Evolutionary conservation across 2,113 vertebrate genomes (phyloP).

Genomic region (Siphamia tubifer): DNA sequence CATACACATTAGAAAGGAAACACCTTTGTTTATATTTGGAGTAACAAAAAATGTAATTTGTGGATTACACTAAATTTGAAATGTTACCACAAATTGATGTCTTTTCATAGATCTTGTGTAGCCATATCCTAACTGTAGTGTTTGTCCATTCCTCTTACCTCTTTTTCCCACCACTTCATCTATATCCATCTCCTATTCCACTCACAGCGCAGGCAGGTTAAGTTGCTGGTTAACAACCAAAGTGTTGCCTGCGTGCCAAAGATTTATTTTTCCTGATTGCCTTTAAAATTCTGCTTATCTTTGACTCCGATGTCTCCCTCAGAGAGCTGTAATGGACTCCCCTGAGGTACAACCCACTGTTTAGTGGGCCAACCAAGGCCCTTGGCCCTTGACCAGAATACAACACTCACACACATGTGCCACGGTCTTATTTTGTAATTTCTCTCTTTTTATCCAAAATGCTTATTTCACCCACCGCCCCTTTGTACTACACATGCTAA

Average conservation of each 20-base stretch:
- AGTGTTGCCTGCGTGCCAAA: constrained; percentile 62
- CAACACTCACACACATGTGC: constrained; percentile 67
- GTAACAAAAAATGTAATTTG: not conserved
- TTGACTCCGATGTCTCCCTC: constrained; percentile 86
- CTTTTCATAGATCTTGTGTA: not conserved
- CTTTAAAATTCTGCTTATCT: constrained; percentile 99
- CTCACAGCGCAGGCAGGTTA: constrained; percentile 72
- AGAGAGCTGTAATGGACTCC: constrained; percentile 92
- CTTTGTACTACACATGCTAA: constrained; percentile 92
- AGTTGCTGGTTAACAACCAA: constrained; percentile 78
- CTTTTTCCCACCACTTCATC: constrained; percentile 2
- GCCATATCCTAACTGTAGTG: not conserved
- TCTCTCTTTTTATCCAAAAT: constrained; percentile 76
- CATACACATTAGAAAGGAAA: constrained; percentile 20
- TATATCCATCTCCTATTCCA: constrained; percentile 54
- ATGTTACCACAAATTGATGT: not conserved
- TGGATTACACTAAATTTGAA: not conserved
- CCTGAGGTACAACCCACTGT: constrained; percentile 89
- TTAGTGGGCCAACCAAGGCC: constrained; percentile 89
- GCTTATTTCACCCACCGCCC: constrained; percentile 77
- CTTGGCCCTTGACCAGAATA: constrained; percentile 82
- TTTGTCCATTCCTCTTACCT: not conserved
- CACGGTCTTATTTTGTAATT: constrained; percentile 62
- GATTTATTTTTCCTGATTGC: constrained; percentile 93
- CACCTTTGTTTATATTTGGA: not conserved